These are phyloP conservation scores for Meteorus colon DNA, from an alignment of 2,888 invertebrate genomes.

Conservation along the genomic window DNA sequence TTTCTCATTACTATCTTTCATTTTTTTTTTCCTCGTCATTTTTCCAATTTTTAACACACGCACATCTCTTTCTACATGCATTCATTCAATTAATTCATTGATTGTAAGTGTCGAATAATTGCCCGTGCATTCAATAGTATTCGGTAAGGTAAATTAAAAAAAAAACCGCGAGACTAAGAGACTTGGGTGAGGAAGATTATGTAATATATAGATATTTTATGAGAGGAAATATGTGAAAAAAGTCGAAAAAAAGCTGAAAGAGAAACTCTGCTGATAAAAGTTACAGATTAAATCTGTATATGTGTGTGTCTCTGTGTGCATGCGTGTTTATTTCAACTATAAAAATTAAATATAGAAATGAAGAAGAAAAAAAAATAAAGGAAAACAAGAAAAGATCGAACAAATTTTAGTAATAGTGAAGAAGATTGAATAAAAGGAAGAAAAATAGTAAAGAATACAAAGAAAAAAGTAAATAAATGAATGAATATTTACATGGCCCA, in stretches of 20 bases:
- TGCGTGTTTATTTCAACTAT: neutral
- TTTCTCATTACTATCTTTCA: slow-evolving; percentile 23
- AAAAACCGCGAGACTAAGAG: slow-evolving; percentile 56
- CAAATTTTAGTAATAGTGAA: slow-evolving; percentile 7
- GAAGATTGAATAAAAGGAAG: neutral
- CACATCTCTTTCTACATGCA: slow-evolving; percentile 9
- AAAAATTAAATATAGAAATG: neutral
- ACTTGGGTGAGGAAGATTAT: slow-evolving; percentile 57
- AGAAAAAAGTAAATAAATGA: neutral
- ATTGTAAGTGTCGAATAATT: slow-evolving; percentile 13
- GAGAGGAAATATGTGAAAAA: slow-evolving; percentile 41
- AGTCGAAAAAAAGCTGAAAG: slow-evolving; percentile 31
- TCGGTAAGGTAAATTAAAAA: slow-evolving; percentile 47
- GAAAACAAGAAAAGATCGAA: neutral
- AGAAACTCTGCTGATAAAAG: slow-evolving; percentile 2
- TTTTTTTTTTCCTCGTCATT: slow-evolving; percentile 12
- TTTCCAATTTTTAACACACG: slow-evolving; percentile 21
- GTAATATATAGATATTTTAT: slow-evolving; percentile 53
- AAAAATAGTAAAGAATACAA: neutral
- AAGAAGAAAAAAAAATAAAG: slow-evolving; percentile 17
- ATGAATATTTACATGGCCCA: neutral
- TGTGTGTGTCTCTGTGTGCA: slow-evolving; percentile 1
- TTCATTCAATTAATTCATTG: neutral
- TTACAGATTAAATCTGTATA: neutral
- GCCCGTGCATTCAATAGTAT: slow-evolving; percentile 45